A percentile compares a stretch with the other conserved stretches of the same genome.
Evolutionary conservation across 2,888 invertebrate species (phyloP).

Genomic region (Zelleria hepariella): DNA sequence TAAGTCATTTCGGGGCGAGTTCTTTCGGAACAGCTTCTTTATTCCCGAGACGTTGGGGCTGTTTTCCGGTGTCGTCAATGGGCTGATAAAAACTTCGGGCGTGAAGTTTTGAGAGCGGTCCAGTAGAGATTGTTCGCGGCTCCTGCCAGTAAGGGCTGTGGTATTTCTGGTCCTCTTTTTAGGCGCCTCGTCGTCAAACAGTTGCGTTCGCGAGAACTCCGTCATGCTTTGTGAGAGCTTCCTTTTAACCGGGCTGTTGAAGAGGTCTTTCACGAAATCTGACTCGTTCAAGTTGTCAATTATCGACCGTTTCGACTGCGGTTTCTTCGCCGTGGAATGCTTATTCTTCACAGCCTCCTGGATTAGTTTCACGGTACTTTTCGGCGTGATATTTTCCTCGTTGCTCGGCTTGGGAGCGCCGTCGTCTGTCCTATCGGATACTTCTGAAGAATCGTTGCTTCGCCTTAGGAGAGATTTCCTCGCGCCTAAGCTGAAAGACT

Average conservation of each 20-base stretch:
- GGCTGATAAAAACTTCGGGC: conserved; percentile 48
- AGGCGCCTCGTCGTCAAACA: conserved; percentile 29
- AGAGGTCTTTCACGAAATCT: conserved; percentile 53
- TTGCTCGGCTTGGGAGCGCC: conserved; percentile 15
- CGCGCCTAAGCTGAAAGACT: conserved; percentile 24
- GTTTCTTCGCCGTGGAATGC: conserved; percentile 62
- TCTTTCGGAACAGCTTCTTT: conserved; percentile 33
- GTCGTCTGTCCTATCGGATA: conserved; percentile 21
- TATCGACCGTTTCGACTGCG: conserved; percentile 56
- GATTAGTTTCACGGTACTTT: conserved; percentile 37
- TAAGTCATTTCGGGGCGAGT: conserved; percentile 36
- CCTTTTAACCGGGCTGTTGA: conserved; percentile 61
- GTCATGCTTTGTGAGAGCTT: conserved; percentile 65
- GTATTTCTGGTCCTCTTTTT: conserved; percentile 28
- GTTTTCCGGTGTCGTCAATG: conserved; percentile 33
- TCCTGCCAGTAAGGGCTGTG: conserved; percentile 21
- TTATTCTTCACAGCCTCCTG: conserved; percentile 57
- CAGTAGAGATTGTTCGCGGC: conserved; percentile 26
- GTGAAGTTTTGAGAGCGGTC: conserved; percentile 29
- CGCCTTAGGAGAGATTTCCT: conserved; percentile 20
- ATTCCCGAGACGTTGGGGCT: conserved; percentile 36
- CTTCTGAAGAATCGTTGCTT: conserved; percentile 24
- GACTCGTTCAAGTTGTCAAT: conserved; percentile 58
- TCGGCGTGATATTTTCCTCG: conserved; percentile 46
- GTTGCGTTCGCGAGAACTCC: conserved; percentile 42